Evolutionary conservation across 2,797 vertebrate species (phyloP).

Genomic region (Rhinoraja longicauda): DNA sequence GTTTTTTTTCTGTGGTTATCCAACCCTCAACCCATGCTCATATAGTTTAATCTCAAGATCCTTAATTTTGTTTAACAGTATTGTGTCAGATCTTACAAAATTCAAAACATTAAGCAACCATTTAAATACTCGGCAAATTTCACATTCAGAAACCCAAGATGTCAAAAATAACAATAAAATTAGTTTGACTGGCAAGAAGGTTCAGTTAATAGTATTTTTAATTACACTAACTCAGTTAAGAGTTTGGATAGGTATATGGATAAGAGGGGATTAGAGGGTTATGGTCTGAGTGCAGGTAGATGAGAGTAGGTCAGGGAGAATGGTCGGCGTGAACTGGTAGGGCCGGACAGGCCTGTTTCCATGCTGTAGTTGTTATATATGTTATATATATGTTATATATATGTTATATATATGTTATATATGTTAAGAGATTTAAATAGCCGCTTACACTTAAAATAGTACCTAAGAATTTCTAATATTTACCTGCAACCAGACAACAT

Average conservation of each 20-base stretch:
- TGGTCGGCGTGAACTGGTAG: too few relatives aligned
- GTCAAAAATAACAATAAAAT: not conserved
- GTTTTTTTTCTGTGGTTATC: not conserved
- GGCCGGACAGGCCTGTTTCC: too few relatives aligned
- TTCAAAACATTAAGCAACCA: not conserved
- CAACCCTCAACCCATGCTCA: not conserved
- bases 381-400: too few relatives aligned
- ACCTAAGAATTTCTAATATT: not conserved
- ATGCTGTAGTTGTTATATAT: too few relatives aligned
- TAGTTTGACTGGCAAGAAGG: not conserved
- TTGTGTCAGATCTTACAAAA: not conserved
- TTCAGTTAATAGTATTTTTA: not conserved
- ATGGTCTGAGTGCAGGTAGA: too few relatives aligned
- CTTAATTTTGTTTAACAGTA: not conserved
- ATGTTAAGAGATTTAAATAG: not conserved
- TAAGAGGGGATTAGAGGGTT: too few relatives aligned
- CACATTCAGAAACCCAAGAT: not conserved
- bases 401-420: too few relatives aligned
- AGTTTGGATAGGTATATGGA: too few relatives aligned
- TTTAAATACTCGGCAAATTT: not conserved
- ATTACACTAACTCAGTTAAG: not conserved
- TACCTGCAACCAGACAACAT: not conserved
- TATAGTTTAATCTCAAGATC: not conserved
- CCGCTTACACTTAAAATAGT: not conserved
- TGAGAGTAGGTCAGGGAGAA: too few relatives aligned